Evolutionary conservation across 2,113 vertebrate species (phyloP).

Genomic region (Numida meleagris): DNA sequence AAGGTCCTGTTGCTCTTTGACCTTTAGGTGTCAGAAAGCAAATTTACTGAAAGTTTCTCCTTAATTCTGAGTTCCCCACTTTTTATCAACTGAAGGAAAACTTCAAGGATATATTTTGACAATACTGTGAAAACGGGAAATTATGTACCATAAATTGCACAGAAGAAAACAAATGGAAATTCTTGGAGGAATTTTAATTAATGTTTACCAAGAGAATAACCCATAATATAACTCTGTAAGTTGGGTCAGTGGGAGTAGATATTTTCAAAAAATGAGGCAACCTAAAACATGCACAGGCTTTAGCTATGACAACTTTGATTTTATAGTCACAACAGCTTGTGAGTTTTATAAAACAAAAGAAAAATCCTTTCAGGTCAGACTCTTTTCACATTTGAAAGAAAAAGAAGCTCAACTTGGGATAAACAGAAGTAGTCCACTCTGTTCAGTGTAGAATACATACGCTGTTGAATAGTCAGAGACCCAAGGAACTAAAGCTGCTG

Average conservation of each 20-base stretch:
- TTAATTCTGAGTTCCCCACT: neutral
- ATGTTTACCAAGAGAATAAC: neutral
- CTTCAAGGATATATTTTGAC: neutral
- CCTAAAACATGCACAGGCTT: neutral
- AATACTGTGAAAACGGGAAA: slow-evolving; percentile 24
- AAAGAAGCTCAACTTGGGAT: neutral
- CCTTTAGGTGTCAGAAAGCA: slow-evolving; percentile 4
- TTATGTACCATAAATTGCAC: slow-evolving; percentile 4
- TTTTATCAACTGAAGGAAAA: neutral
- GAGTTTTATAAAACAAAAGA: neutral
- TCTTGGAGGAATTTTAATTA: neutral
- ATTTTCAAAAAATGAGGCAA: neutral
- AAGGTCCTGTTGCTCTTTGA: slow-evolving; percentile 9
- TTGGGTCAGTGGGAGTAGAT: neutral
- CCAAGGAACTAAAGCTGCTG: neutral
- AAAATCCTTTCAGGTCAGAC: neutral
- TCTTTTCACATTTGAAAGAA: neutral
- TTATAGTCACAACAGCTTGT: neutral
- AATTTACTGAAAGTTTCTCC: neutral
- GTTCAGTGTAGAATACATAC: neutral
- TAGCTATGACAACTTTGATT: neutral
- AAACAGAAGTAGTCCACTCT: neutral
- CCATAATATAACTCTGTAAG: neutral
- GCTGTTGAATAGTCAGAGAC: neutral
- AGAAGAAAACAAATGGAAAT: neutral